phyloP scores from a whole-genome alignment of 2,888 invertebrate species.

The Buathra laborator region DNA sequence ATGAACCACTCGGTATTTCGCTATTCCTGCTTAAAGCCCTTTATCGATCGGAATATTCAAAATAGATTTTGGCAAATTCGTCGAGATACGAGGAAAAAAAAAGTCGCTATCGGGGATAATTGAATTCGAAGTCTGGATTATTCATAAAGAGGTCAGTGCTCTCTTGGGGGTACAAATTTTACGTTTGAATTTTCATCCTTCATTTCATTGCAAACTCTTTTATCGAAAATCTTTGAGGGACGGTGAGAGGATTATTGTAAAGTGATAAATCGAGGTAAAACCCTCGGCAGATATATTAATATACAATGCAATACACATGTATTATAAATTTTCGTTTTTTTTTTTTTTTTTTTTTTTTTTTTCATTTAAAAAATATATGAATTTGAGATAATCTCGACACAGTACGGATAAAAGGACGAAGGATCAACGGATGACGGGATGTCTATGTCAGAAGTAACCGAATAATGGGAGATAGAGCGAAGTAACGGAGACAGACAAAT shows the following conservation, averaged over 20 bases:
- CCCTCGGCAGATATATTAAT: not conserved
- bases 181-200: not conserved
- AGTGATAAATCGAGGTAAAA: not conserved
- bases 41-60: not conserved
- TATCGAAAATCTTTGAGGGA: too few species aligned
- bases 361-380: not conserved
- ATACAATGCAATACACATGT: not conserved
- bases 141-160: constrained; percentile 1
- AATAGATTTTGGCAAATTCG: not conserved
- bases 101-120: not conserved
- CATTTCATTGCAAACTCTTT: not conserved
- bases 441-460: constrained; percentile 25
- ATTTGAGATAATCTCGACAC: not conserved
- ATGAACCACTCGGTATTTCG: not conserved
- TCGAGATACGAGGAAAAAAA: not conserved
- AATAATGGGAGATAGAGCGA: constrained; percentile 26
- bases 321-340: not conserved
- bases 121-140: not conserved
- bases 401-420: not conserved
- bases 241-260: too few species aligned
- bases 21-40: not conserved
- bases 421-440: constrained; percentile 3
- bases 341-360: constrained; percentile 5
- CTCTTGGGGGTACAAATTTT: not conserved
- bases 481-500: constrained; percentile 19